Evolutionary conservation across 2,888 invertebrate species (phyloP), one percentile per base, ranked within the genome.

Genomic region (Conops quadrifasciatus): DNA sequence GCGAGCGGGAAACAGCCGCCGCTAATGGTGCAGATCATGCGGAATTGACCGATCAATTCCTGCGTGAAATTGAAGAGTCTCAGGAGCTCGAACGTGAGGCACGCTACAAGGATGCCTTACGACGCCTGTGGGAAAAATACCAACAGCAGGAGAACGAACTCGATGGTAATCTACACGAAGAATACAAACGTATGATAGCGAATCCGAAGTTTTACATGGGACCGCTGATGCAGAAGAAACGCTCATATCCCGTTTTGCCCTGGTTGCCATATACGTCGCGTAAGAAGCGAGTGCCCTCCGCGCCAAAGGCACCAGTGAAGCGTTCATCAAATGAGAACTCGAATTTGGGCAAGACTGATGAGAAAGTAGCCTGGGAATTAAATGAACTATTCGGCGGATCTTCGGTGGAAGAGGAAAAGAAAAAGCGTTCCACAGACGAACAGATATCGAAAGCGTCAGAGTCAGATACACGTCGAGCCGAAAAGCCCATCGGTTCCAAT

Each of bases 361-460:
- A 92, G 2, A 90, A 89, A 82, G 89, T 92, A 15, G 89, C 90
- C 36, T 89, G 90, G 81, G 92, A 92, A 78, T 83, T 93, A 56
- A 91, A 90, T 56, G 89, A 89, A 80, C 88, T 93, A 72, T 93
- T 93, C 80, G 90, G 89, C 11, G 74, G 76, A 15, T 85, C 87
- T 60, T 15, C 58, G 45, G n/a, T 64, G 7, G 73, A 85, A 49
- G 89, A 89, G 24, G 82, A 83, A 78, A 88, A 87, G 45, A 89
- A 89, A 24, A 90, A 90, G 79, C 85, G 90, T 59, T 84, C 88
- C 15, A 79, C 81, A 1, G 80, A 81, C 70, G 80, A 78, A 24
- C 75, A 78, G 66, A 28, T 19, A 30, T 7, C 53, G 47, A 47
- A 71, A n/a, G 58, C 67, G 24, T 60, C 49, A 56, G 43, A 56